Conservation (phyloP, 2,797 vertebrate species). For the Premnoplex brunnescens region DNA sequence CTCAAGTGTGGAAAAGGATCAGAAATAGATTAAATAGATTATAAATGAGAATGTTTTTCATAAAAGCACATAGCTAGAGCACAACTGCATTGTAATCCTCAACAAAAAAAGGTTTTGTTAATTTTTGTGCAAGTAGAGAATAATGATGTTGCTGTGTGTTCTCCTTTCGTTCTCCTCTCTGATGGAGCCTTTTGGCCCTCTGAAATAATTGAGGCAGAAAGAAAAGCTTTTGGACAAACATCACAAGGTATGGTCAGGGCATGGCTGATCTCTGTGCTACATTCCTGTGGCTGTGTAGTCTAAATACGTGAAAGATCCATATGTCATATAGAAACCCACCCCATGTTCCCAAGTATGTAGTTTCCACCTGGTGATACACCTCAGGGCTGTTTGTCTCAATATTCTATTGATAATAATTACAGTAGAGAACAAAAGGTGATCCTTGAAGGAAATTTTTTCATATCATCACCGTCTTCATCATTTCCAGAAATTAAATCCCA, state of each 20-base stretch:
- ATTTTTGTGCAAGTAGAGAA: neutral
- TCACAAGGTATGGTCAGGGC: neutral
- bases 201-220: neutral
- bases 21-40: neutral
- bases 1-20: neutral
- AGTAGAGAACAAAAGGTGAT: neutral
- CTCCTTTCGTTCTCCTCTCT: neutral
- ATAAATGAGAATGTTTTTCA: neutral
- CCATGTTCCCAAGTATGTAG: neutral
- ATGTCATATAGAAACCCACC: too few relatives aligned
- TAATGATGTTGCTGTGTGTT: rapidly evolving
- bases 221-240: neutral
- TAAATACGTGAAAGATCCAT: neutral
- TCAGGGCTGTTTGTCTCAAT: neutral
- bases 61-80: neutral
- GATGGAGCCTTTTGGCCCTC: neutral
- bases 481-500: neutral
- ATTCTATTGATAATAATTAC: neutral
- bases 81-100: neutral
- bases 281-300: neutral
- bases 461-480: neutral
- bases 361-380: neutral
- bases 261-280: neutral
- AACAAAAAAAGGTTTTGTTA: neutral
- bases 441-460: neutral